phyloP scores from a whole-genome alignment of 1,140 invertebrate genomes.

The Cherax destructor region DNA sequence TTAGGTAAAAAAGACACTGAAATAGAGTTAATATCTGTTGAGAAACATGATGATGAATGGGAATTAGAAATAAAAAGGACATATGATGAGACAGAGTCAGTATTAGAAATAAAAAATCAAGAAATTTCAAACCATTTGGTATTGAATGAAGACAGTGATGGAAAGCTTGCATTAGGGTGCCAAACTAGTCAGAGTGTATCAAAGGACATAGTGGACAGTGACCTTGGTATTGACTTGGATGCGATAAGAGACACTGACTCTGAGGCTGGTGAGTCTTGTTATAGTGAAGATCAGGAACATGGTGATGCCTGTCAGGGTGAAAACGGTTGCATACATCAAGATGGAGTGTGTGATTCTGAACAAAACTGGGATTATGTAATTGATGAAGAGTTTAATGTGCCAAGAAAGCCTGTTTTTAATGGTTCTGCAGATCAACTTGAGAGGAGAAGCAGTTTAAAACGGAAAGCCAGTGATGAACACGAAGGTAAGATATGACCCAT shows the following conservation, averaged over 20 bases:
- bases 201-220: neutral
- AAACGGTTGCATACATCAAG: slow-evolving; percentile 39
- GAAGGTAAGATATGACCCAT: slow-evolving; percentile 33
- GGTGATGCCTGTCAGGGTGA: slow-evolving; percentile 42
- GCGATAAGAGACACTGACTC: slow-evolving; percentile 45
- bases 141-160: neutral
- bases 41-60: neutral
- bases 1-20: neutral
- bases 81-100: neutral
- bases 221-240: slow-evolving; percentile 4
- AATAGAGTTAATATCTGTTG: neutral
- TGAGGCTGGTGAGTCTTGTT: slow-evolving; percentile 46
- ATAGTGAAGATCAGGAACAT: slow-evolving; percentile 48
- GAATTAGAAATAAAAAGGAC: neutral
- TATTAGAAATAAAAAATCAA: neutral
- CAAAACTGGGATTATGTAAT: slow-evolving; percentile 50
- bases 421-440: slow-evolving; percentile 73
- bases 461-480: slow-evolving; percentile 75
- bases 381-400: slow-evolving; percentile 60
- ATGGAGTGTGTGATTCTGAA: slow-evolving; percentile 1
- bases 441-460: slow-evolving; percentile 77
- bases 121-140: neutral
- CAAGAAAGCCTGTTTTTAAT: slow-evolving; percentile 43
- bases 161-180: neutral
- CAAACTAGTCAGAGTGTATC: neutral